Evolutionary conservation across 1,140 invertebrate species (phyloP).

Genomic region (Cyrtorhinus lividipennis): DNA sequence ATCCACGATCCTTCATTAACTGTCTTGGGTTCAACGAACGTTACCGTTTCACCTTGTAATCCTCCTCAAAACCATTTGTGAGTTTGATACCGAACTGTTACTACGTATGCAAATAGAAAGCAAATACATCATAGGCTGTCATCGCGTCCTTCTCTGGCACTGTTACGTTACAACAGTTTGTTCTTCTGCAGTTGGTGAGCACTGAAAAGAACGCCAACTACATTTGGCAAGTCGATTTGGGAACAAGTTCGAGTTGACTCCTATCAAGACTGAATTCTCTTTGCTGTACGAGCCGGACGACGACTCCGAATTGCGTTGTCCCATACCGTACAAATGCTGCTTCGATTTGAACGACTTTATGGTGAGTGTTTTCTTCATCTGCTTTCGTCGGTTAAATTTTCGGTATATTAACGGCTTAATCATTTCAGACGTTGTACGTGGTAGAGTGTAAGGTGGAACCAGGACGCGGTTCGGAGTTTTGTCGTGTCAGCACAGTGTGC

Average conservation of each 20-base stretch:
- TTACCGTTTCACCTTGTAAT: not conserved
- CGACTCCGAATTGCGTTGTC: slow-evolving; percentile 32
- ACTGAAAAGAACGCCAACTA: slow-evolving; percentile 57
- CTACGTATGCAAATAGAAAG: too few species aligned
- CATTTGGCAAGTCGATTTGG: slow-evolving; percentile 63
- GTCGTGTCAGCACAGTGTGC: slow-evolving; percentile 74
- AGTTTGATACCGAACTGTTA: too few species aligned
- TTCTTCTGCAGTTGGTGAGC: slow-evolving; percentile 36
- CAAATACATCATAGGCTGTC: too few species aligned
- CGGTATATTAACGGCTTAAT: slow-evolving; percentile 24
- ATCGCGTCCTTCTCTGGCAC: not conserved
- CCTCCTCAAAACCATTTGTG: not conserved
- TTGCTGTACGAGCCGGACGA: slow-evolving; percentile 43
- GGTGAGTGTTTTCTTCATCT: slow-evolving; percentile 32
- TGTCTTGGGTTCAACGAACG: not conserved
- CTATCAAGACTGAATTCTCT: slow-evolving; percentile 53
- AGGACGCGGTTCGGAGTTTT: slow-evolving; percentile 66
- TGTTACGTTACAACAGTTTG: not conserved
- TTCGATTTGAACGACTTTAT: slow-evolving; percentile 47
- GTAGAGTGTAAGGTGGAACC: slow-evolving; percentile 68
- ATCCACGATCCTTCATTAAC: slow-evolving; percentile 1
- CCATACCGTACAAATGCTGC: slow-evolving; percentile 35
- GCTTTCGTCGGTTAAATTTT: not conserved
- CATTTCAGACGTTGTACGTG: slow-evolving; percentile 63
- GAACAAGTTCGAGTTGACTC: slow-evolving; percentile 35